Conservation (phyloP, 2,113 vertebrate species). For the Cyprinodon brontotheroides region DNA sequence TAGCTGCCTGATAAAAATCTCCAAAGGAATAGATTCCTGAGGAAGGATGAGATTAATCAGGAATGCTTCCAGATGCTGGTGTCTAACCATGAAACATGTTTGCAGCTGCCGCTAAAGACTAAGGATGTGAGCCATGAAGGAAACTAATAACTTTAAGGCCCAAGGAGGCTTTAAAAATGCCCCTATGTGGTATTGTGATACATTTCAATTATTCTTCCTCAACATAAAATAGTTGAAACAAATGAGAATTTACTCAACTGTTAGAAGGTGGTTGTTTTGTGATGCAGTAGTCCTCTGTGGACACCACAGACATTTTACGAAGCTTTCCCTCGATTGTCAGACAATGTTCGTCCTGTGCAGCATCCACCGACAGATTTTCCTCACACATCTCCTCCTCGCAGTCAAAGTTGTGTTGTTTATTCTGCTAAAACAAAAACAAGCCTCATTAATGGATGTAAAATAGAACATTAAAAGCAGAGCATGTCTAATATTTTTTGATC, state of each 20-base stretch:
- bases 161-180: background rate
- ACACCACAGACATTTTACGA: background rate
- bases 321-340: slow-evolving; percentile 39
- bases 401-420: rapidly evolving
- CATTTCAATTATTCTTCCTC: background rate
- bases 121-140: background rate
- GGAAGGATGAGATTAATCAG: background rate
- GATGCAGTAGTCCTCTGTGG: slow-evolving; percentile 21
- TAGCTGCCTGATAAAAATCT: background rate
- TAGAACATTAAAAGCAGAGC: background rate
- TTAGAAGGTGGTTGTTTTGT: rapidly evolving
- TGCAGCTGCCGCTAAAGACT: background rate
- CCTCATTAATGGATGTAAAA: background rate
- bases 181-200: background rate
- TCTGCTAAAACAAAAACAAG: slow-evolving; percentile 7
- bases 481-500: background rate
- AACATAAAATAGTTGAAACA: background rate
- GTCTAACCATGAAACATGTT: background rate
- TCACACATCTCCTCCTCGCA: slow-evolving; percentile 33
- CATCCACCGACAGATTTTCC: background rate
- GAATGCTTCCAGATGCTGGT: background rate
- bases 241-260: slow-evolving; percentile 38
- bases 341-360: slow-evolving; percentile 19
- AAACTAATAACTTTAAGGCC: background rate
- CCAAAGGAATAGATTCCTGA: background rate